Conservation (phyloP, 2,797 vertebrate species). For the Furcifer pardalis region DNA sequence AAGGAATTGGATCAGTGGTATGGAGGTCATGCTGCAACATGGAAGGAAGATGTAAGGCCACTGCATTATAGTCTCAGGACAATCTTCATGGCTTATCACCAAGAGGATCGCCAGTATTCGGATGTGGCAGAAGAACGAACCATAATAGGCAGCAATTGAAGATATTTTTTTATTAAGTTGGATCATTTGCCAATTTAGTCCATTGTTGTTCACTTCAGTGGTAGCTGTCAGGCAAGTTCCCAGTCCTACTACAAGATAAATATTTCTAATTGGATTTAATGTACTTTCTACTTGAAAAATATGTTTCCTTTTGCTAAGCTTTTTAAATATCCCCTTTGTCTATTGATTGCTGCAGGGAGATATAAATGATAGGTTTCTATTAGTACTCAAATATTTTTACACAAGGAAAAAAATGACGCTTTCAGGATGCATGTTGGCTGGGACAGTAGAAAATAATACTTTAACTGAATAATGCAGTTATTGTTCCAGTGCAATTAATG, state of each 20-base stretch:
- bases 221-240: not conserved
- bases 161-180: not conserved
- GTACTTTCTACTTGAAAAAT: not conserved
- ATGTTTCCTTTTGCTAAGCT: not conserved
- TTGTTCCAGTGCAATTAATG: conserved; percentile 1
- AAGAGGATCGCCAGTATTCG: too few relatives aligned
- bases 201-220: not conserved
- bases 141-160: not conserved
- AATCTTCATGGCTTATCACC: too few relatives aligned
- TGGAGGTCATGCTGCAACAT: too few relatives aligned
- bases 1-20: too few relatives aligned
- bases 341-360: not conserved
- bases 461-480: conserved; percentile 1
- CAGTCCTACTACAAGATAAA: not conserved
- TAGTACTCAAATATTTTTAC: not conserved
- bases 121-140: not conserved
- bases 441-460: not conserved
- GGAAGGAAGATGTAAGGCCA: too few relatives aligned
- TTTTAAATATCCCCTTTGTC: not conserved
- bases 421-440: not conserved
- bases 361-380: not conserved
- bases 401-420: not conserved
- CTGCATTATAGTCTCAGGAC: too few relatives aligned
- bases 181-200: not conserved
- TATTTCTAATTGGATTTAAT: not conserved